A percentile compares a stretch with the other conserved stretches of the same genome.
phyloP scores from a whole-genome alignment of 2,888 invertebrate genomes.

The Perizoma affinitatum region DNA sequence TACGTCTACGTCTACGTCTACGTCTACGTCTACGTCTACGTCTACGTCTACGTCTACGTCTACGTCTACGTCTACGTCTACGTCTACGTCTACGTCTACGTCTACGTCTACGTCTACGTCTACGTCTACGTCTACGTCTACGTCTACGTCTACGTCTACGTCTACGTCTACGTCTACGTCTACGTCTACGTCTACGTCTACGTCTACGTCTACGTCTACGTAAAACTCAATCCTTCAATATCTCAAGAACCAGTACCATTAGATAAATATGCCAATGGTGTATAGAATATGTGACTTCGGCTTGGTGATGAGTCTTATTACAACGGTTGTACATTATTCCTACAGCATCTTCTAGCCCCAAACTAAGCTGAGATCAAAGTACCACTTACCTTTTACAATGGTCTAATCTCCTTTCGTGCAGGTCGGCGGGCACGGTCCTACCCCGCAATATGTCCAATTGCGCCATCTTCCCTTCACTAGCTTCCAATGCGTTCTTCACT shows the following conservation, averaged over 20 bases:
- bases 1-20: slow-evolving; percentile 3
- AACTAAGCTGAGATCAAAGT: too few relatives aligned
- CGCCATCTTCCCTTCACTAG: slow-evolving; percentile 84
- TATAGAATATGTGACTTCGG: too few relatives aligned
- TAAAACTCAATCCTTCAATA: too few relatives aligned
- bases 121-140: slow-evolving; percentile 2
- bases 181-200: not conserved
- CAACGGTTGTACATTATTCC: too few relatives aligned
- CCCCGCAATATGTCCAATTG: slow-evolving; percentile 81
- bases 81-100: not conserved
- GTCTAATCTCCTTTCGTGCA: slow-evolving; percentile 87
- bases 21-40: slow-evolving; percentile 2
- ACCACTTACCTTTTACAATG: slow-evolving; percentile 88
- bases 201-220: not conserved
- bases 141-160: slow-evolving; percentile 5
- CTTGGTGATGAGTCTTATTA: too few relatives aligned
- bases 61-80: not conserved
- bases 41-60: slow-evolving; percentile 53
- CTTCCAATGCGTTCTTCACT: slow-evolving; percentile 83
- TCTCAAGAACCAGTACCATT: too few relatives aligned
- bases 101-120: not conserved
- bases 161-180: not conserved
- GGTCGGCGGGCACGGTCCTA: slow-evolving; percentile 84
- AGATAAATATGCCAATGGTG: too few relatives aligned
- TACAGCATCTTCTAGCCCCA: too few relatives aligned